phyloP scores from a whole-genome alignment of 2,888 invertebrate genomes.

The Ochropleura plecta region DNA sequence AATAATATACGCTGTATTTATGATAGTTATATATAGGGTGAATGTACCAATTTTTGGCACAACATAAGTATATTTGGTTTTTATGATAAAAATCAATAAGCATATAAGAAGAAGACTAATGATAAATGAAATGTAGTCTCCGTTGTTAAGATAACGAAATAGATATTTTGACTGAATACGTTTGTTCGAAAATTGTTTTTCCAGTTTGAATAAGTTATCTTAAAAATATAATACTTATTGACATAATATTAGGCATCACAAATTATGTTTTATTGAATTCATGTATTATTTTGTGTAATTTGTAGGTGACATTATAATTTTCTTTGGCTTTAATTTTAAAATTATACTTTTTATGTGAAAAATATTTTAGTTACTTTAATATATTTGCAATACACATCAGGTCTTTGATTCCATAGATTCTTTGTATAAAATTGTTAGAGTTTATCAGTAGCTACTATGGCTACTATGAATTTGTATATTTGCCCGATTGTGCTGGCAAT shows the following conservation, averaged over 20 bases:
- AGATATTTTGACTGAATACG: background rate
- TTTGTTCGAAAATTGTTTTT: constrained; percentile 16
- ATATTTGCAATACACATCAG: constrained; percentile 25
- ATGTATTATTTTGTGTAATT: background rate
- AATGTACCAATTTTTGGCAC: constrained; percentile 8
- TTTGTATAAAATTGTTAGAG: background rate
- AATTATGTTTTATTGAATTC: background rate
- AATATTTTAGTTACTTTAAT: constrained; percentile 9
- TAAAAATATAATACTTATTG: constrained; percentile 22
- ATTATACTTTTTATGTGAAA: background rate
- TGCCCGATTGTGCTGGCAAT: background rate
- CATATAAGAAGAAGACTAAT: background rate
- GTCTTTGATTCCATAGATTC: background rate
- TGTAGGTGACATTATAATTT: constrained; percentile 51
- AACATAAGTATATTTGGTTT: background rate
- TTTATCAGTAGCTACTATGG: too few species aligned
- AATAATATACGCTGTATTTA: constrained; percentile 41
- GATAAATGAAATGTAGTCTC: background rate
- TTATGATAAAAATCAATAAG: background rate
- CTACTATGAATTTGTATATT: background rate
- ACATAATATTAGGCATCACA: constrained; percentile 40
- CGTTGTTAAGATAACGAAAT: background rate
- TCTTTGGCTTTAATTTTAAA: constrained; percentile 46
- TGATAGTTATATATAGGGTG: constrained; percentile 15
- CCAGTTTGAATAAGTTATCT: background rate